These are phyloP conservation scores for Cyanoderma ruficeps DNA, from an alignment of 2,113 vertebrate species.

Conservation along the genomic window DNA sequence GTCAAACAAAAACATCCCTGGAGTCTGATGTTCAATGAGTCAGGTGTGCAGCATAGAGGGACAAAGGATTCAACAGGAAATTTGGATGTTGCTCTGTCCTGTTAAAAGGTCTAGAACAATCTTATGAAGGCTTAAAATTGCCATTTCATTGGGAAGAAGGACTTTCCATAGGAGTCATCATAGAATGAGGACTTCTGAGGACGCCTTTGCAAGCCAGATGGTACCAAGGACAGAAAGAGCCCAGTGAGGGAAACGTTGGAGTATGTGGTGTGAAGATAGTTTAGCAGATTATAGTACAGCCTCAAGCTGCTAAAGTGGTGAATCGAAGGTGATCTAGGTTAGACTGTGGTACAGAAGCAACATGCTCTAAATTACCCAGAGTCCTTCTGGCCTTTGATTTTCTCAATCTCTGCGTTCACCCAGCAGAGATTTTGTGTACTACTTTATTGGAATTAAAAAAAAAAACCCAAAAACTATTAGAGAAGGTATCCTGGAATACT, in stretches of 20 bases:
- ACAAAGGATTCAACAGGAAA: neutral
- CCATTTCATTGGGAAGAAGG: neutral
- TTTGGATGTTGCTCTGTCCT: neutral
- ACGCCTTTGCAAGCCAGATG: constrained; percentile 38
- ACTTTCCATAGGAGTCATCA: neutral
- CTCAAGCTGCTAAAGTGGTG: neutral
- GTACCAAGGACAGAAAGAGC: constrained; percentile 39
- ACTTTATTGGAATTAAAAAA: neutral
- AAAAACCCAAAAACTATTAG: neutral
- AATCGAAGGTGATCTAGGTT: constrained; percentile 36
- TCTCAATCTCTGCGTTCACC: neutral
- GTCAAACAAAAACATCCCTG: neutral
- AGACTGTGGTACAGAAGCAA: neutral
- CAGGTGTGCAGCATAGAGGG: neutral
- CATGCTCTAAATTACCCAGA: neutral
- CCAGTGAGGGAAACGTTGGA: neutral
- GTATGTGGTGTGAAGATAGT: neutral
- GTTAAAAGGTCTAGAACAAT: neutral
- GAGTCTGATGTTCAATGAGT: neutral
- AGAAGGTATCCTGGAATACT: neutral
- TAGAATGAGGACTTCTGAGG: constrained; percentile 26
- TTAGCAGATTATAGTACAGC: constrained; percentile 17
- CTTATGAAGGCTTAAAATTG: neutral
- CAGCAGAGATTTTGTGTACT: neutral
- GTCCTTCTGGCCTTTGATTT: neutral